Percentiles rank a stretch among this genome's conserved stretches.
phyloP scores from a whole-genome alignment of 2,113 vertebrate species.

The Heterotilapia buettikoferi region DNA sequence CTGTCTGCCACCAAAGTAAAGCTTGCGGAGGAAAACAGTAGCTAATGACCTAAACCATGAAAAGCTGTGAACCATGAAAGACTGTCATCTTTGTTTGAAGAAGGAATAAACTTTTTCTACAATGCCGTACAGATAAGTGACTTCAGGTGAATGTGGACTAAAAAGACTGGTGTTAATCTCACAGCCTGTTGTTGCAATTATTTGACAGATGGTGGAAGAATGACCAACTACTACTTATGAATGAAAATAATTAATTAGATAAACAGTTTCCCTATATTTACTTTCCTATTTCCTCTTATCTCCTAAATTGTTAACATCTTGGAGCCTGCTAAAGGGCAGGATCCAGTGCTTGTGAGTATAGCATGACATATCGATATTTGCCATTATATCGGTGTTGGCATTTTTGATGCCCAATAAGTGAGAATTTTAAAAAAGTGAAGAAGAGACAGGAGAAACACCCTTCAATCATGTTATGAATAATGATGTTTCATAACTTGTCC shows the following conservation, averaged over 20 bases:
- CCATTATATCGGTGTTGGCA: neutral
- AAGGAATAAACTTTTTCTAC: neutral
- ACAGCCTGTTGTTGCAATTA: neutral
- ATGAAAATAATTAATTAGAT: neutral
- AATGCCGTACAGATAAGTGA: neutral
- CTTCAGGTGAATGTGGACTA: neutral
- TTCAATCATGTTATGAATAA: neutral
- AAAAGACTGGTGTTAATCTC: neutral
- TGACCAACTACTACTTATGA: neutral
- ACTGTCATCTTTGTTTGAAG: constrained; percentile 10
- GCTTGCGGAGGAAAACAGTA: neutral
- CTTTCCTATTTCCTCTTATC: neutral
- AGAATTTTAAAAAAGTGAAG: neutral
- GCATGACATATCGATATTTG: neutral
- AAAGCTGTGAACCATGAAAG: constrained; percentile 39
- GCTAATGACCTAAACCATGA: constrained; percentile 42
- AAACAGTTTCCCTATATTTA: neutral
- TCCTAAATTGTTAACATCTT: neutral
- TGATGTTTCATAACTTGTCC: neutral
- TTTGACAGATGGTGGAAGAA: neutral
- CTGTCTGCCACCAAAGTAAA: constrained; percentile 22
- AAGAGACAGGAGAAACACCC: neutral
- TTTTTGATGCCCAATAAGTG: neutral
- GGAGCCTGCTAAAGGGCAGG: neutral
- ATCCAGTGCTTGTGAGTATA: neutral